These are phyloP conservation scores for Chromis chromis DNA, from an alignment of 2,797 vertebrate species.

Conservation along the genomic window DNA sequence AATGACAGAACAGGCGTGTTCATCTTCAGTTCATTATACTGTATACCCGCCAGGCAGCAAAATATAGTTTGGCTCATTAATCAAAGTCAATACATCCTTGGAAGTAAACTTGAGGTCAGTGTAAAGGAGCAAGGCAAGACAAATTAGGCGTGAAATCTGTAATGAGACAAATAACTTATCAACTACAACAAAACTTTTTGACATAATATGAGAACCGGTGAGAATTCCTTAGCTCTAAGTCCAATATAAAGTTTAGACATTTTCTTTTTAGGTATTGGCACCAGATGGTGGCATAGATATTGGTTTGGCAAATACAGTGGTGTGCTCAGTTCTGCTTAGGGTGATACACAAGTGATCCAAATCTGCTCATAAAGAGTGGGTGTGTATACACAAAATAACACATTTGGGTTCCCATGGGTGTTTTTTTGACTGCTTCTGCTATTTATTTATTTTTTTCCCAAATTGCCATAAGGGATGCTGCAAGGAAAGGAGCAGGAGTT, in stretches of 20 bases:
- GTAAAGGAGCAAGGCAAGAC: constrained; percentile 49
- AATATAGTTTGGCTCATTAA: constrained; percentile 63
- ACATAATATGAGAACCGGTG: constrained; percentile 5
- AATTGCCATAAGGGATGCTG: not conserved
- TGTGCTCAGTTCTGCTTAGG: not conserved
- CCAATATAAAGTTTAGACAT: not conserved
- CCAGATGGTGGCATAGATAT: not conserved
- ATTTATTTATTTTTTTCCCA: not conserved
- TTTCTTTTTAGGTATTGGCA: not conserved
- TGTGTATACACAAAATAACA: not conserved
- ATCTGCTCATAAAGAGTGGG: not conserved
- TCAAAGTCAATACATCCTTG: constrained; percentile 69
- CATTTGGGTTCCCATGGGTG: not conserved
- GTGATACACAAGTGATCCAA: not conserved
- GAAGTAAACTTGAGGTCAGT: constrained; percentile 61
- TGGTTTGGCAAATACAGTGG: not conserved
- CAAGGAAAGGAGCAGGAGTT: constrained; percentile 4
- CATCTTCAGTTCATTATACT: constrained; percentile 54
- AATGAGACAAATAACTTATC: constrained; percentile 45
- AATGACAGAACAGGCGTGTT: constrained; percentile 38
- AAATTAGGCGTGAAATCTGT: constrained; percentile 66
- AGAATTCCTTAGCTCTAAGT: not conserved
- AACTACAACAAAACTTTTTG: constrained; percentile 22
- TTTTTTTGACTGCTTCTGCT: not conserved
- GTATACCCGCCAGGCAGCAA: constrained; percentile 50